Evolutionary conservation across 2,888 invertebrate species (phyloP), one percentile per base, ranked within the genome.

Genomic region (Caenorhabditis japonica): DNA sequence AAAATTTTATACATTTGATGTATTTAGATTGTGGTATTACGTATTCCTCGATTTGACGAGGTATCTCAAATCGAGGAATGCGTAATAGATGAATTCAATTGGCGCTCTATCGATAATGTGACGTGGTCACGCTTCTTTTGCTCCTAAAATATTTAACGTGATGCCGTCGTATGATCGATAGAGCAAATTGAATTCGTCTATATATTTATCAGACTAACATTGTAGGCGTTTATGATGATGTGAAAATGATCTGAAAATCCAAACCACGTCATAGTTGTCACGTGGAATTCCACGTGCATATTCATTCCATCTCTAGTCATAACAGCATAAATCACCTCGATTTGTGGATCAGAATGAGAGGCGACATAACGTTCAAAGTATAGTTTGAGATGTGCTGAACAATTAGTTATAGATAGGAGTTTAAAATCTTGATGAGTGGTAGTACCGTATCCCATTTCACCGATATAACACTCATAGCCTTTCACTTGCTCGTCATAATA

Each of bases 401-500:
- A 17, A 47, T n/a, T n/a, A n/a, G n/a, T n/a, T n/a, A n/a, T n/a
- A n/a, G n/a, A n/a, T n/a, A n/a, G n/a, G n/a, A n/a, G n/a, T n/a
- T n/a, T n/a, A n/a, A n/a, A n/a, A n/a, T n/a, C n/a, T n/a, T n/a
- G n/a, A n/a, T n/a, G n/a, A n/a, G n/a, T n/a, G n/a, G n/a, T n/a
- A n/a, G n/a, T 33, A 36, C 55, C 17, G 25, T 41, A 64, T 13
- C 49, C 44, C 19, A 66, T 17, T 34, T 15, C 21, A 4, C 51
- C 27, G 15, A 56, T 51, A 21, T 66, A 38, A 19, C 66, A 66
- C n/a, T 34, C 34, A 3, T 5, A 23, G 19, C 49, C 66, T 15
- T 66, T 49, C 21, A 56, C 66, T 10, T 51, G 43, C 27, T 66
- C 66, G 39, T 66, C 66, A 15, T 66, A 66, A 36, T 66, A 58